Evolutionary conservation across 1,140 invertebrate species (phyloP), one percentile per base, ranked within the genome.

Genomic region (Drosophila lacteicornis): DNA sequence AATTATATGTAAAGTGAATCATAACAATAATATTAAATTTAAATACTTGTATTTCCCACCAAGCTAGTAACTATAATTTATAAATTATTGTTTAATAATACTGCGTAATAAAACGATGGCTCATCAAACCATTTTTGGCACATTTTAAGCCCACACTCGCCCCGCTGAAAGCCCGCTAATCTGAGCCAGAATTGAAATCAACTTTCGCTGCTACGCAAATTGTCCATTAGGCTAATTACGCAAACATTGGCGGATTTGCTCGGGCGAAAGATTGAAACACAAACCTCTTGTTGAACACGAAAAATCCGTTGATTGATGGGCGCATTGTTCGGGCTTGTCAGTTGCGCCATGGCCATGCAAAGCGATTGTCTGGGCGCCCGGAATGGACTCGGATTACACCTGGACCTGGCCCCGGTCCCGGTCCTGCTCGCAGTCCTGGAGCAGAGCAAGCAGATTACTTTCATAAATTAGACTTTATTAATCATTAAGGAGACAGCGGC

Each of bases 391-490:
- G 47, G 80, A 85, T 90, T 88, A 88, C 85, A 88, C 74, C 85
- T 88, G 85, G 78, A 74, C 43, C 45, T 53, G 62, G 61, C 6
- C 8, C 51, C 40, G 53, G 57, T 60, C 47, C 51, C 40, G 53
- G 57, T 60, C 47, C 57, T 30, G 27, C 19, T 9, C 53, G 13
- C 38, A 51, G 51, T 19, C 60, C 51, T 36, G 17, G 62, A 57
- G 67, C 59, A 61, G 56, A 58, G 85, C 85, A 88, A 91, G 84
- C 78, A 91, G 87, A 91, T 91, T 91, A 91, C 82, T 83, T 91
- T 91, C 82, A 91, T 87, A 91, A 84, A 91, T 91, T 91, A 84
- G 87, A 87, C 82, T 91, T 91, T 87, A 91, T 91, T 91, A 88
- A 87, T 91, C 82, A 91, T 84, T 91, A 91, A 78, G 80, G 76